Percentiles rank a stretch among this genome's conserved stretches.
Evolutionary conservation across 64 coral and sea anemone genomes (phyloP).

Genomic region (Catalaphyllia jardinei): DNA sequence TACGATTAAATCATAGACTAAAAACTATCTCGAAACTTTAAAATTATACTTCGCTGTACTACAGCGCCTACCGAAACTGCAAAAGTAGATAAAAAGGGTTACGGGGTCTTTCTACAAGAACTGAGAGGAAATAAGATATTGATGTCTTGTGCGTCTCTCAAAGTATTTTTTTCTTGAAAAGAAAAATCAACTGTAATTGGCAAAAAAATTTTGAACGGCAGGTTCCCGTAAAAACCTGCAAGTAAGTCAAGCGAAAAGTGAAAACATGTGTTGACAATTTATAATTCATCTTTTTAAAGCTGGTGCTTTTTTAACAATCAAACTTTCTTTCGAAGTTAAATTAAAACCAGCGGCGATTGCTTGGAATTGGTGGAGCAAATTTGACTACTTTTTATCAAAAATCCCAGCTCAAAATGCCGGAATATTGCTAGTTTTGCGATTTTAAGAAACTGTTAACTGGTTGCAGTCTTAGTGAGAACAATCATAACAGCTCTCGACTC

Average conservation of each 20-base stretch:
- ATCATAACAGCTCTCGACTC: no score
- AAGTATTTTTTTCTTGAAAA: background rate
- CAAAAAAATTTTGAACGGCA: background rate
- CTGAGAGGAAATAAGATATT: background rate
- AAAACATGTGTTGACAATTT: slow-evolving; percentile 34
- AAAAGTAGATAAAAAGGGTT: background rate
- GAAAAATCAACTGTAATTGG: background rate
- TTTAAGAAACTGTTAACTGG: no score
- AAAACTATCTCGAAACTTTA: background rate
- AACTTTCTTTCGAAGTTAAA: background rate
- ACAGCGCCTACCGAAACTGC: background rate
- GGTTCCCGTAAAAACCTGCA: slow-evolving; percentile 31
- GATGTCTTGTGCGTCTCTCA: background rate
- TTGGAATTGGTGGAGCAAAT: no score
- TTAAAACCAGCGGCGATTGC: no score
- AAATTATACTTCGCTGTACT: background rate
- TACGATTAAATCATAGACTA: slow-evolving; percentile 14
- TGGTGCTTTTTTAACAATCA: no score
- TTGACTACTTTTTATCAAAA: no score
- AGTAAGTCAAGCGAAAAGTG: background rate
- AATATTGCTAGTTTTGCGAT: no score
- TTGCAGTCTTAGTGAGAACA: no score
- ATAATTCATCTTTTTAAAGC: slow-evolving; percentile 8
- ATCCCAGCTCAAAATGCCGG: no score
- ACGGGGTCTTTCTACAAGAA: background rate